Evolutionary conservation across 2,113 vertebrate species (phyloP).

Genomic region (Solenodon paradoxus): DNA sequence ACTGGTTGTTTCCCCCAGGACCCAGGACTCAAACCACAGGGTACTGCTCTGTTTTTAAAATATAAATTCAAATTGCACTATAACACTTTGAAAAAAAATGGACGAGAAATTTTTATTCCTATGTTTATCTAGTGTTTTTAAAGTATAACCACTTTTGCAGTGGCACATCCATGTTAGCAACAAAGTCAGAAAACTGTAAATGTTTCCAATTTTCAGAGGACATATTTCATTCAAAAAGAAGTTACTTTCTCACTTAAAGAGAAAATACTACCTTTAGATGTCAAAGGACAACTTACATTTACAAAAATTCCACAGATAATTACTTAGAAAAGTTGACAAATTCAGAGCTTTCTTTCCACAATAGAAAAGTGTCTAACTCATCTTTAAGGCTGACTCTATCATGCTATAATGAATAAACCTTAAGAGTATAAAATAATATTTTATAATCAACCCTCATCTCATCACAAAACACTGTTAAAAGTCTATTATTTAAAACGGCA

Average conservation of each 20-base stretch:
- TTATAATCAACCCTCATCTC: background rate
- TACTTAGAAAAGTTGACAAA: background rate
- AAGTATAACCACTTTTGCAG: background rate
- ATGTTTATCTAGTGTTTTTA: background rate
- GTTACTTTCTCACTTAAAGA: background rate
- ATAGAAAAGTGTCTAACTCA: background rate
- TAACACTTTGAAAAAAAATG: background rate
- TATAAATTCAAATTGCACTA: background rate
- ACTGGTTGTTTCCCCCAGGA: no score
- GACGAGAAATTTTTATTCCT: background rate
- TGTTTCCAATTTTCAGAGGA: background rate
- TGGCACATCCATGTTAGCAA: background rate
- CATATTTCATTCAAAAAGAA: background rate
- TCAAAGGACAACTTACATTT: background rate
- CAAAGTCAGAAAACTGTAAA: slow-evolving; percentile 1
- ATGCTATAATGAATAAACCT: background rate
- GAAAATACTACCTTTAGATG: background rate
- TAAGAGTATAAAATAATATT: background rate
- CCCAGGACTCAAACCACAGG: no score
- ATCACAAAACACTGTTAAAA: background rate
- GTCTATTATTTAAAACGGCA: background rate
- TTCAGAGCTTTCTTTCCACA: background rate
- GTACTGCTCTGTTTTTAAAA: background rate
- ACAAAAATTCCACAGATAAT: background rate
- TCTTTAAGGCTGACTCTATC: background rate